Conservation (phyloP, 2,113 vertebrate genomes). For the Hymenochirus boettgeri region DNA sequence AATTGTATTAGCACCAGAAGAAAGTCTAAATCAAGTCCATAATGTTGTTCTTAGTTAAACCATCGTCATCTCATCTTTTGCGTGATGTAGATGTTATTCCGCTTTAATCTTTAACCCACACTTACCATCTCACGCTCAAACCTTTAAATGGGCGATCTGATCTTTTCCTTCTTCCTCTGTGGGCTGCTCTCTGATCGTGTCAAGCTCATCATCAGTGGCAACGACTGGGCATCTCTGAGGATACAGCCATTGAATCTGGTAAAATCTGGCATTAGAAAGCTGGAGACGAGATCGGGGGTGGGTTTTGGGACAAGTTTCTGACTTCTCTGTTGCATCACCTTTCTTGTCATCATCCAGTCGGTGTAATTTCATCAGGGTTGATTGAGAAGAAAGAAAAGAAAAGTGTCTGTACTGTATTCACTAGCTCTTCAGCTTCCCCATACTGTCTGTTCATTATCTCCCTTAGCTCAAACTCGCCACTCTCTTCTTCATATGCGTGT, state of each 20-base stretch:
- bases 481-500: slow-evolving; percentile 60
- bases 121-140: slow-evolving; percentile 61
- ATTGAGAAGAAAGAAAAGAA: slow-evolving; percentile 74
- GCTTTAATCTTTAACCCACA: slow-evolving; percentile 81
- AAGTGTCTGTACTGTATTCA: slow-evolving; percentile 83
- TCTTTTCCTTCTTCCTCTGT: slow-evolving; percentile 47
- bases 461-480: slow-evolving; percentile 56
- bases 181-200: slow-evolving; percentile 45
- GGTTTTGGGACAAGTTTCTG: slow-evolving; percentile 59
- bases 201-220: slow-evolving; percentile 50
- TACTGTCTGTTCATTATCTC: slow-evolving; percentile 67
- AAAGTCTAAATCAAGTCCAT: no score
- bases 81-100: slow-evolving; percentile 87
- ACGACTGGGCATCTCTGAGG: slow-evolving; percentile 59
- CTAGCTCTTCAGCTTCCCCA: slow-evolving; percentile 76
- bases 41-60: slow-evolving; percentile 29
- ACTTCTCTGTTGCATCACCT: slow-evolving; percentile 53
- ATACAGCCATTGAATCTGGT: slow-evolving; percentile 55
- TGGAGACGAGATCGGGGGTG: slow-evolving; percentile 61
- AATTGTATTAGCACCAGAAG: no score
- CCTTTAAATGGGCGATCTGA: slow-evolving; percentile 68
- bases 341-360: slow-evolving; percentile 78
- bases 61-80: slow-evolving; percentile 66
- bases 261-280: slow-evolving; percentile 66
- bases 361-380: slow-evolving; percentile 92